Evolutionary conservation across 1,140 invertebrate genomes (phyloP), one percentile per base, ranked within the genome.

Genomic region (Platyura marginata): DNA sequence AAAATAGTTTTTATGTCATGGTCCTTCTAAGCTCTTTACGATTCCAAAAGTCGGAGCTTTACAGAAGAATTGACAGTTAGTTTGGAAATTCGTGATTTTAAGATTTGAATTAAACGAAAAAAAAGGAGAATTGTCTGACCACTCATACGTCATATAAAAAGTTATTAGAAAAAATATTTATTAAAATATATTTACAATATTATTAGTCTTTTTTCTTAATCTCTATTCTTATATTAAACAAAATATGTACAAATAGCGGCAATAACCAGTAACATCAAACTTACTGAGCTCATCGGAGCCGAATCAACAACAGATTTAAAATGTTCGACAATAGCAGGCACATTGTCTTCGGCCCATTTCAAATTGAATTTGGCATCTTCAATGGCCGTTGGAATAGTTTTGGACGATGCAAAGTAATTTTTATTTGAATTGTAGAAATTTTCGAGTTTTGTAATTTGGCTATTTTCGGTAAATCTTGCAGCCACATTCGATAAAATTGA

Each of bases 401-500:
- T 21, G 21, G 20, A 20, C 15, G 34, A 16, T 13, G 18, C 22
- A 2, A 23, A 23, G 13, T 36, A 22, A 25, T 36, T 13, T 29
- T 36, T 20, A 15, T 36, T 42, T 10, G n/a, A 13, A 20, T 6
- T 13, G 13, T 29, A 29, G 44, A 59, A 61, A 10, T 18, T 42
- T 22, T 50, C 3, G 25, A 62, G 46, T 0, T 53, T 48, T 0
- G 49, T 46, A 5, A 63, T 53, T 47, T 71, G 61, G 23, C 46
- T 45, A 39, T 65, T 48, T 22, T 57, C 63, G 8, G 66, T 51
- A 22, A 71, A 62, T 15, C 65, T 62, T 1, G 48, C 42, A 13
- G 62, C 65, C 37, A 71, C 60, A 38, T 61, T 60, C 34, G 55
- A 64, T 6, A 71, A 48, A 3, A 62, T 61, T 3, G 63, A 61